A percentile compares a stretch with the other conserved stretches of the same genome.
These are phyloP conservation scores for Chiridota heheva DNA, from an alignment of 35 echinoderm and acorn worm genomes.

Conservation along the genomic window DNA sequence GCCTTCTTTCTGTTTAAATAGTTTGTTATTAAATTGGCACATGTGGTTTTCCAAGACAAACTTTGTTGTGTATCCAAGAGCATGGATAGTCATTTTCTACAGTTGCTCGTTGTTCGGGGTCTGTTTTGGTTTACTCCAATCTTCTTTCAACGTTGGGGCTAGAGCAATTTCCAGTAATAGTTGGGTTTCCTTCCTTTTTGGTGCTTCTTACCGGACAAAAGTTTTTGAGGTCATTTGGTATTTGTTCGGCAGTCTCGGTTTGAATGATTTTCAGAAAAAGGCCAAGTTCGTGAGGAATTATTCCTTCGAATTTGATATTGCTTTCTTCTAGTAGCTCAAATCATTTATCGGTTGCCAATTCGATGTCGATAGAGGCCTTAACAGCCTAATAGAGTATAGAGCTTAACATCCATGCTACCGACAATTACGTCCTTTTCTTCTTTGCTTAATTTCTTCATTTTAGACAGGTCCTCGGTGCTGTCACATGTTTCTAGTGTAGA, in stretches of 20 bases:
- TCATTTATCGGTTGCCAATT: conserved; percentile 16
- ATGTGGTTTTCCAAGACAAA: conserved; percentile 12
- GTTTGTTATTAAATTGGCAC: conserved; percentile 12
- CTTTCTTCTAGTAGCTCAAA: conserved; percentile 2
- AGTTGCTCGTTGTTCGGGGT: background rate
- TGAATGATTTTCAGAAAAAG: conserved; percentile 14
- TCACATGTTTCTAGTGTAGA: conserved; percentile 9
- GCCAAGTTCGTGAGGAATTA: conserved; percentile 5
- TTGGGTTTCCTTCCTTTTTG: conserved; percentile 8
- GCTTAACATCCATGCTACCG: conserved; percentile 23
- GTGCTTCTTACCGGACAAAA: conserved; percentile 1
- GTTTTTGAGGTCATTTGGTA: background rate
- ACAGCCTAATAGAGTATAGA: too few species aligned
- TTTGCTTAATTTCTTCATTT: background rate
- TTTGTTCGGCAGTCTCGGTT: background rate
- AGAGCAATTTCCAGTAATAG: conserved; percentile 14
- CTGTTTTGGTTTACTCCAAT: background rate
- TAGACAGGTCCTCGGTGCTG: conserved; percentile 30
- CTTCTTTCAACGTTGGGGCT: conserved; percentile 23
- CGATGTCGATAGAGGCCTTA: conserved; percentile 13
- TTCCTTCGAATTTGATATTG: conserved; percentile 11
- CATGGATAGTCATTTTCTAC: conserved; percentile 22
- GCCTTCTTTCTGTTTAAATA: conserved; percentile 1
- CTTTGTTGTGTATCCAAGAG: conserved; percentile 32
- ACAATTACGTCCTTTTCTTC: background rate